Percentiles rank a stretch among this genome's conserved stretches.
Evolutionary conservation across 2,113 vertebrate genomes (phyloP).

Genomic region (Macrotus californicus): DNA sequence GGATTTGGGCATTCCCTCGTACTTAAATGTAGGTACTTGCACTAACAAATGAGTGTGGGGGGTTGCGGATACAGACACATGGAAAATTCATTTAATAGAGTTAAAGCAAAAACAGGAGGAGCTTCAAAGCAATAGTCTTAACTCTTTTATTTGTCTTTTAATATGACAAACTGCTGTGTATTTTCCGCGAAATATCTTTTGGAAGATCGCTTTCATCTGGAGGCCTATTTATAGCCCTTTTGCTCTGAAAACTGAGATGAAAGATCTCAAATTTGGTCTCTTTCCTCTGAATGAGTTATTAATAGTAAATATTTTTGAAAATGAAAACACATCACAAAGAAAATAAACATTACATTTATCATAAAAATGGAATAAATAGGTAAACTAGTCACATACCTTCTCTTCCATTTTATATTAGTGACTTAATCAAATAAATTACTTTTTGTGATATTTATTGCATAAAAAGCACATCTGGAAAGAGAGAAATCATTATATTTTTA

Average conservation of each 20-base stretch:
- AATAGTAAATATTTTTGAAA: constrained; percentile 10
- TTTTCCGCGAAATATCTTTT: neutral
- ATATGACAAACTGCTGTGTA: neutral
- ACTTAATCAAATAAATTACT: neutral
- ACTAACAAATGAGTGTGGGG: neutral
- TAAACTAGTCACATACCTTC: neutral
- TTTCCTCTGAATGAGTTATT: neutral
- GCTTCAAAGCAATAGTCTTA: neutral
- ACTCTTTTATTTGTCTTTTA: neutral
- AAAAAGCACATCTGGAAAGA: neutral
- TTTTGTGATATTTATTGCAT: neutral
- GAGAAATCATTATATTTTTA: neutral
- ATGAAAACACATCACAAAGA: neutral
- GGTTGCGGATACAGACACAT: neutral
- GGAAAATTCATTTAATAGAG: neutral
- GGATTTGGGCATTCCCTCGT: neutral
- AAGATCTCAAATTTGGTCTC: neutral
- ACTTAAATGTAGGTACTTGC: neutral
- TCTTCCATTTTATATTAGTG: neutral
- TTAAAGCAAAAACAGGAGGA: neutral
- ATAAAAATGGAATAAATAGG: neutral
- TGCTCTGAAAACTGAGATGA: neutral
- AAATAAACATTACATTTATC: neutral
- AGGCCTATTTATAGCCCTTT: neutral
- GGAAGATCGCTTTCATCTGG: neutral